Evolutionary conservation across 2,113 vertebrate genomes (phyloP), one percentile per base, ranked within the genome.

Genomic region (Trichechus manatus): DNA sequence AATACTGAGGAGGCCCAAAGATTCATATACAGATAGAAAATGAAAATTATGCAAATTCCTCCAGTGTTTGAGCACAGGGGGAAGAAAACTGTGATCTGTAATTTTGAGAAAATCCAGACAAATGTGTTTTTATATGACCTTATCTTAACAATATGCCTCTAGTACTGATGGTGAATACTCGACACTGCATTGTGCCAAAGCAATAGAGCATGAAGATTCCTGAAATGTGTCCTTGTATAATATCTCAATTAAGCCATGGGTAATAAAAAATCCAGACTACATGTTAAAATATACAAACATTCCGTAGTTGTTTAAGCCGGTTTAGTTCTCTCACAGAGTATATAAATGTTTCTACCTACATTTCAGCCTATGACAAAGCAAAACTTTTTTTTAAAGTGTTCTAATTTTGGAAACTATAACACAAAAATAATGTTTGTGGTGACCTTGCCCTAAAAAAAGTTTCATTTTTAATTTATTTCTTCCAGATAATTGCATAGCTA

Each of bases 251-350:
- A 85, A 95, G 10, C 13, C 90, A 85, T 1, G n/a, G 64, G 70
- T 88, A 84, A 59, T 47, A 59, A 44, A 93, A 36, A 88, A 95
- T 75, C 56, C 84, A 50, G 75, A 23, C 39, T 98, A 87, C 94
- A 15, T 31, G 80, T 91, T 97, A 36, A 80, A 97, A 47, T 90
- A 96, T 84, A 94, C 77, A 96, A 96, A 90, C 17, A 25, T 98
- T 96, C 75, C 89, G 44, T 64, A 90, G 56, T 97, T 94, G 39
- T 94, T 87, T 95, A 88, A 92, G 22, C 29, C 47, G 88, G 61
- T 83, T 86, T 42, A 85, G 74, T 27, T 42, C 36, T 83, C 68
- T 93, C 19, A 22, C 20, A 70, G 47, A 63, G 68, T 63, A 75
- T 27, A 53, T 83, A 19, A 74, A 15, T 79, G 10, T 42, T 47